phyloP scores from a whole-genome alignment of 2,888 invertebrate species.

The Morinoia aosen region DNA sequence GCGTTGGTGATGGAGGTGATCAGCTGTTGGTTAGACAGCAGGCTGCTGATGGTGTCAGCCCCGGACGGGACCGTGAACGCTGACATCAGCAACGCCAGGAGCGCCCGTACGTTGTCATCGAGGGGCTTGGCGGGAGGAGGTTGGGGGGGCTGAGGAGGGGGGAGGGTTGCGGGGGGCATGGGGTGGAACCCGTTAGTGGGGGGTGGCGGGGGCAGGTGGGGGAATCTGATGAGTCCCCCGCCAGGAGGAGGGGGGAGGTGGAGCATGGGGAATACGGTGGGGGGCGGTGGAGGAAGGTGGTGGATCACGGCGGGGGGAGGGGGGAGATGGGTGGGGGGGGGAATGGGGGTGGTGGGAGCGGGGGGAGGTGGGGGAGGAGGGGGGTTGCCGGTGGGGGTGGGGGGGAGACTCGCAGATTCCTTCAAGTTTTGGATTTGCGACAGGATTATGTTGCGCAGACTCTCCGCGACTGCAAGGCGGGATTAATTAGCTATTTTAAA shows the following conservation, averaged over 20 bases:
- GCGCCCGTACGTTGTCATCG: neutral
- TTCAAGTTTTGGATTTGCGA: constrained; percentile 72
- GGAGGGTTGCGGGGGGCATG: constrained; percentile 59
- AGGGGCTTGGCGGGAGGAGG: constrained; percentile 15
- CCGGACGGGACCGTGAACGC: neutral
- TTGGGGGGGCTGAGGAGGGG: constrained; percentile 58
- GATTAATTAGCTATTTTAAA: constrained; percentile 60
- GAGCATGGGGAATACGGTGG: constrained; percentile 68
- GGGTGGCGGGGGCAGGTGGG: constrained; percentile 68
- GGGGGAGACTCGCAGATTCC: constrained; percentile 49
- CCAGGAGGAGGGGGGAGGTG: constrained; percentile 66
- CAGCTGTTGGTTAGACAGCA: constrained; percentile 5
- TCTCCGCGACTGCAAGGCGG: constrained; percentile 73
- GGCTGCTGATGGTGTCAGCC: neutral
- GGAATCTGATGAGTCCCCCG: constrained; percentile 68
- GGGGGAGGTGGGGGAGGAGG: constrained; percentile 39
- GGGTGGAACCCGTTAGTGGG: constrained; percentile 56
- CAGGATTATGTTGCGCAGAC: constrained; percentile 72
- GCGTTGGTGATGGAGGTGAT: neutral
- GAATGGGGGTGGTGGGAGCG: too few relatives aligned
- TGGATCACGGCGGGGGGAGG: constrained; percentile 27
- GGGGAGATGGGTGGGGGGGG: too few relatives aligned
- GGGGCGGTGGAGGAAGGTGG: constrained; percentile 44
- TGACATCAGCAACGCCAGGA: neutral
- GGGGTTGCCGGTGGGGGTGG: constrained; percentile 27